Conservation (phyloP, 1,140 invertebrate species). For the Ceratosolen fusciceps region DNA sequence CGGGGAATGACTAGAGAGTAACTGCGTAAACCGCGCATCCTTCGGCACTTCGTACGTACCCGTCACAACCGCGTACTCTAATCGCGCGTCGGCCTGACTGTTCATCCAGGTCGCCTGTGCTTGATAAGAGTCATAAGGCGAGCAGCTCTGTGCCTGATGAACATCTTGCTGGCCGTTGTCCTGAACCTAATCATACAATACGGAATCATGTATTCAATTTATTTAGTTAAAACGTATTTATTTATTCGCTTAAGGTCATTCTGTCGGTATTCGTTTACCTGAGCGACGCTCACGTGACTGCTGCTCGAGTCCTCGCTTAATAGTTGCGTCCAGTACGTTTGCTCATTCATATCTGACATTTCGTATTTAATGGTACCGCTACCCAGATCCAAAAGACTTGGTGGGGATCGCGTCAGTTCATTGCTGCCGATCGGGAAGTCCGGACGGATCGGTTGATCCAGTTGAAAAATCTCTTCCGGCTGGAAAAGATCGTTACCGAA, state of each 20-base stretch:
- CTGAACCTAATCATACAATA: too few species aligned
- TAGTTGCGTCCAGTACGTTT: slow-evolving; percentile 66
- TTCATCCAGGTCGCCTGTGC: slow-evolving; percentile 18
- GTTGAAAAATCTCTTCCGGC: slow-evolving; percentile 83
- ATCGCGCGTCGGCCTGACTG: background rate
- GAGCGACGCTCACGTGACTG: slow-evolving; percentile 64
- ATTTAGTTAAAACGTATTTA: too few species aligned
- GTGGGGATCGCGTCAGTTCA: slow-evolving; percentile 75
- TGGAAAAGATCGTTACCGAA: slow-evolving; percentile 80
- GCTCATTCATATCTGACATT: slow-evolving; percentile 59
- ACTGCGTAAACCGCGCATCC: slow-evolving; percentile 38
- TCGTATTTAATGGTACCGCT: slow-evolving; percentile 77
- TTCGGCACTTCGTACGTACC: slow-evolving; percentile 51
- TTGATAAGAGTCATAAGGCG: slow-evolving; percentile 15
- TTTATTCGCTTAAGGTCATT: too few species aligned
- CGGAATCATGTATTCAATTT: too few species aligned
- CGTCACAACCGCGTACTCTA: background rate
- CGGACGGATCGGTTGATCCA: slow-evolving; percentile 80
- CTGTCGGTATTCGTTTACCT: too few species aligned
- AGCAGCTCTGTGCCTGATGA: slow-evolving; percentile 12
- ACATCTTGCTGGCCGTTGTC: too few species aligned
- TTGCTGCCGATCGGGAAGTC: slow-evolving; percentile 72
- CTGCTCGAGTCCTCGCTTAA: slow-evolving; percentile 72
- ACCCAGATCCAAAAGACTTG: slow-evolving; percentile 79
- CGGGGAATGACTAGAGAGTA: slow-evolving; percentile 59